A percentile compares a stretch with the other conserved stretches of the same genome.
Conservation (phyloP, 2,797 vertebrate species). For the Oreortyx pictus region DNA sequence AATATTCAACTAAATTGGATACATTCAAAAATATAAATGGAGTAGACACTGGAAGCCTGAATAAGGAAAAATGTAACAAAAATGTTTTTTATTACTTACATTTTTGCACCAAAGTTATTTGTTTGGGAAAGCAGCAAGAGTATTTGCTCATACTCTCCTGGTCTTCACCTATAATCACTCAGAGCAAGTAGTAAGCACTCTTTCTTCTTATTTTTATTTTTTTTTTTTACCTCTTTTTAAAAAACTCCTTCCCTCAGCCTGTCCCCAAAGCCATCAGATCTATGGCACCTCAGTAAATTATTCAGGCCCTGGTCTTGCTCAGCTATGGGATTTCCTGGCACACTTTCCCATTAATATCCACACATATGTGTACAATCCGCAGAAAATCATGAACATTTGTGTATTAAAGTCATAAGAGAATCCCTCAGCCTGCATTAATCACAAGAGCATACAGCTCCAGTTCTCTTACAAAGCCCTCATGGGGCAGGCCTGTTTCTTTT, state of each 20-base stretch:
- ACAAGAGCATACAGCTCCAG: neutral
- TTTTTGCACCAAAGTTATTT: neutral
- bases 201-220: neutral
- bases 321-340: slow-evolving; percentile 25
- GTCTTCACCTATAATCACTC: neutral
- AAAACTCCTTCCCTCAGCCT: neutral
- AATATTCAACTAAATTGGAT: neutral
- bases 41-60: neutral
- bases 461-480: slow-evolving; percentile 15
- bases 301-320: slow-evolving; percentile 75
- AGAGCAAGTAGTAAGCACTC: neutral
- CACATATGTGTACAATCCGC: neutral
- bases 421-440: slow-evolving; percentile 22
- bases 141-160: neutral
- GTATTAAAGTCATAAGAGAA: slow-evolving; percentile 39
- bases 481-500: neutral
- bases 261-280: slow-evolving; percentile 83
- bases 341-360: slow-evolving; percentile 2
- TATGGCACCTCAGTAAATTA: slow-evolving; percentile 80
- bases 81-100: neutral
- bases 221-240: neutral
- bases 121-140: neutral
- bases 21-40: neutral
- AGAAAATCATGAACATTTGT: slow-evolving; percentile 5
- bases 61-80: neutral